Evolutionary conservation across 2,797 vertebrate species (phyloP), one percentile per base, ranked within the genome.

Genomic region (Semotilus atromaculatus): DNA sequence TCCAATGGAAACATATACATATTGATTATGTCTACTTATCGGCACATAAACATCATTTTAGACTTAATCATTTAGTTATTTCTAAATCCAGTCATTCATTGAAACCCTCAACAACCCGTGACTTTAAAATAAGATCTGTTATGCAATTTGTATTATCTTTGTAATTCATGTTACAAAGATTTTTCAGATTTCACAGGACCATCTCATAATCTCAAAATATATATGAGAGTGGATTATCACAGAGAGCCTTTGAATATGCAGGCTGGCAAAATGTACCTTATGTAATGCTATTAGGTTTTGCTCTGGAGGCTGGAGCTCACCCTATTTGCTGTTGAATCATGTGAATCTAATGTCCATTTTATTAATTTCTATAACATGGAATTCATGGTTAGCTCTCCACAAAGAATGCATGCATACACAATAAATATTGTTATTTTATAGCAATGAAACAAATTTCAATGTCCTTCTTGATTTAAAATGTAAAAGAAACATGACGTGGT

Each of bases 161-260:
- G 29, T 83, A 75, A 72, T 86, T 86, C 19, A 68, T 29, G 71
- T 80, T 74, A 45, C 81, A 77, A 86, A 73, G 70, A 70, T 60
- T 70, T 77, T 38, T 70, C 21, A 23, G 45, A 83, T 83, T 75
- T 75, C 10, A 53, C 72, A 67, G 60, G 85, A 16, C 80, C 75
- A 70, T 85, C 31, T 88, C 48, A 68, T 89, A 89, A 90, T 93
- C 89, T 86, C 19, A 71, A 88, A 84, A 85, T 87, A 90, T 86
- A 91, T 91, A 91, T 90, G 70, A 45, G 78, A 26, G 2, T 38
- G 9, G 86, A 86, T 82, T 86, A 82, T 84, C 70, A 64, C 51
- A 78, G 74, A 64, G 62, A 89, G 62, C 36, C 74, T 70, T 19
- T 84, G 91, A 92, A 90, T 84, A 85, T 91, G 75, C 90, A 62